Base-by-base conservation (phyloP, 2,113 vertebrate species). In the Aptenodytes patagonicus region DNA sequence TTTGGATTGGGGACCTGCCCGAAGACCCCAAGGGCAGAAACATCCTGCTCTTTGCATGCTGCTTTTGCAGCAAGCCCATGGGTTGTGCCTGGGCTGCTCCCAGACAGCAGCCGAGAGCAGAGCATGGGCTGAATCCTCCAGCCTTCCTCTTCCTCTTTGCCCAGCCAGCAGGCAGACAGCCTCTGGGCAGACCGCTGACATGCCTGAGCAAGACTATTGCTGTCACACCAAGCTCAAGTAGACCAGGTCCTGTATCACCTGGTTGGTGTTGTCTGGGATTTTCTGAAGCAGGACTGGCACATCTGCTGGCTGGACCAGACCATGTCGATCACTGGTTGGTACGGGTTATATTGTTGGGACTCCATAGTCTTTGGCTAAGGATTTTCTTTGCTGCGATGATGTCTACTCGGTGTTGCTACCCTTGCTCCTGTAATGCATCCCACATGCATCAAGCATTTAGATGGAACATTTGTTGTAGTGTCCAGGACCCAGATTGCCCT, bases 181-280 rank as follows among this genome's bases (percentile, higher is more conserved):
- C 34, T 7, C 3, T 8, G 40, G 57, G 71, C 66, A 68, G 10
- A 19, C 9, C 5, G 0, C 11, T n/a, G 38, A 8, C 3, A 2
- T 2, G 9, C 38, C 38, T 26, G 54, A 26, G 54, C 38, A 7
- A 60, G 47, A 26, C 73, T 9, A 0, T 17, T 1, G 17, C 79
- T 71, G 16, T 12, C 46, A 13, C 2, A 25, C 4, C 1, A 11
- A n/a, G 44, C 51, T 65, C 49, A 9, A 62, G 38, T 26, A 52
- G 32, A 14, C 10, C 58, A 31, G n/a, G 13, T 40, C 24, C 76
- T 54, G 14, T 44, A 10, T 57, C 69, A 32, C 46, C 44, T 42
- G 19, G 8, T 12, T 31, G 58, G 13, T 12, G 13, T 0, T 25
- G 9, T 7, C 25, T 31, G 73, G 25, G 19, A 4, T 54, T 17